A percentile compares a stretch with the other conserved stretches of the same genome.
Evolutionary conservation across 1,140 invertebrate genomes (phyloP).

Genomic region (Mercenaria mercenaria): DNA sequence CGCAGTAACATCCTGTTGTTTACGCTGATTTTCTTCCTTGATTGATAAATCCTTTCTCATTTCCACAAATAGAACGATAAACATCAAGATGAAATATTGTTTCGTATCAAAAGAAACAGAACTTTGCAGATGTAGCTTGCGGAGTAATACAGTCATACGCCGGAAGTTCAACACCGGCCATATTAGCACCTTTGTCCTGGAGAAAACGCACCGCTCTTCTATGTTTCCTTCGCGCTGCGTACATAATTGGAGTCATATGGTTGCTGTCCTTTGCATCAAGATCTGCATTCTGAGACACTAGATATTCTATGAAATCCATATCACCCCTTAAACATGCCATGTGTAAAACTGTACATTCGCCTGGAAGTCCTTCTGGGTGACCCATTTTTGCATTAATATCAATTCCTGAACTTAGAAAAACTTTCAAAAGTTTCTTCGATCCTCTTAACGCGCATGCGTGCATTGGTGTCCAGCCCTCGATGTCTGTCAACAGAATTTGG

Average conservation of each 20-base stretch:
- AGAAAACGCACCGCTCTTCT: slow-evolving; percentile 64
- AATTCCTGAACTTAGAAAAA: slow-evolving; percentile 75
- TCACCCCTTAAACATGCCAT: slow-evolving; percentile 75
- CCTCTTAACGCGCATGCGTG: slow-evolving; percentile 78
- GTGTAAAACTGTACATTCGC: slow-evolving; percentile 73
- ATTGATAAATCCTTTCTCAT: too few relatives aligned
- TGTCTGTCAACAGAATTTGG: slow-evolving; percentile 71
- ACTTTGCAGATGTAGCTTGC: slow-evolving; percentile 55
- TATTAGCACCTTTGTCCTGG: slow-evolving; percentile 68
- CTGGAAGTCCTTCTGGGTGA: slow-evolving; percentile 77
- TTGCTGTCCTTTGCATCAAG: slow-evolving; percentile 72
- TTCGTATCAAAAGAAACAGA: slow-evolving; percentile 69
- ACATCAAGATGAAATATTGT: too few relatives aligned
- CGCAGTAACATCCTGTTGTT: too few relatives aligned
- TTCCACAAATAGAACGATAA: too few relatives aligned
- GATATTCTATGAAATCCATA: slow-evolving; percentile 72
- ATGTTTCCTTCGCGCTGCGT: slow-evolving; percentile 67
- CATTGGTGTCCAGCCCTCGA: slow-evolving; percentile 81
- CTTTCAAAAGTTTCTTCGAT: slow-evolving; percentile 76
- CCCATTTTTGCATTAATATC: slow-evolving; percentile 77
- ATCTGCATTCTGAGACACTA: slow-evolving; percentile 73
- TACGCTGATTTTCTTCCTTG: too few relatives aligned
- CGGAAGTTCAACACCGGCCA: slow-evolving; percentile 45
- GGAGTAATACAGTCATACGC: slow-evolving; percentile 69
- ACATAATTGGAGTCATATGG: slow-evolving; percentile 71